Base-by-base conservation (phyloP, 2,888 invertebrate species). In the Drosophila seclusa region DNA sequence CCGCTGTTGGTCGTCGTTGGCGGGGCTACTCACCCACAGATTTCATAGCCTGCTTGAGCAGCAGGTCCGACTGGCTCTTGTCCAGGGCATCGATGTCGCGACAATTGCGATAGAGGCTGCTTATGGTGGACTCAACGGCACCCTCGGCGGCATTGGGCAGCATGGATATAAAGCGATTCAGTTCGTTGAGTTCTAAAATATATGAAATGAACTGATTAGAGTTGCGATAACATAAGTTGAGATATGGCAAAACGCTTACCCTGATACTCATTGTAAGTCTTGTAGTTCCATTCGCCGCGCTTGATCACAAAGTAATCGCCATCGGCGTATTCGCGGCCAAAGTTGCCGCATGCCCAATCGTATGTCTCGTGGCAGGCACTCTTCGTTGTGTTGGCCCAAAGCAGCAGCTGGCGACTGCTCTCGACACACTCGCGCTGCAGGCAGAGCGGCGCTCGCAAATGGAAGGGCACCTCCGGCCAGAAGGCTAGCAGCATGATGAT, bases 321-420 rank as follows among this genome's bases (percentile, higher is more conserved):
- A 8, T 90, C 86, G 55, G 89, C 87, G 67, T 92, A 93, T 58
- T 92, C 92, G 52, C 87, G 88, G 34, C 85, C 90, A 68, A 93
- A 93, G 72, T 92, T 93, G 7, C 93, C 93, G 55, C 93, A 93
- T 24, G 92, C 92, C 92, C 93, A 93, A 38, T 92, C 89, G 73
- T 93, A 93, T 8, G 93, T 92, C 31, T 92, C 90, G 48, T 91
- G 91, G 74, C 93, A 93, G 34, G 92, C 91, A 67, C 88, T 88
- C 72, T 90, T 86, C 24, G 92, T 87, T 24, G 87, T 91, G 79
- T 93, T 93, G 18, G 93, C 91, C 93, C 92, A 93, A 7, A 92
- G 84, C 27, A 93, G 71, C 62, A 93, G 84, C 87, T 93, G 93
- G 38, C 92, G 91, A 64, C 92, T 92, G 34, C 92, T 92, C 68